These are phyloP conservation scores for Chydorus sphaericus DNA, from an alignment of 2,888 invertebrate genomes.

Conservation along the genomic window DNA sequence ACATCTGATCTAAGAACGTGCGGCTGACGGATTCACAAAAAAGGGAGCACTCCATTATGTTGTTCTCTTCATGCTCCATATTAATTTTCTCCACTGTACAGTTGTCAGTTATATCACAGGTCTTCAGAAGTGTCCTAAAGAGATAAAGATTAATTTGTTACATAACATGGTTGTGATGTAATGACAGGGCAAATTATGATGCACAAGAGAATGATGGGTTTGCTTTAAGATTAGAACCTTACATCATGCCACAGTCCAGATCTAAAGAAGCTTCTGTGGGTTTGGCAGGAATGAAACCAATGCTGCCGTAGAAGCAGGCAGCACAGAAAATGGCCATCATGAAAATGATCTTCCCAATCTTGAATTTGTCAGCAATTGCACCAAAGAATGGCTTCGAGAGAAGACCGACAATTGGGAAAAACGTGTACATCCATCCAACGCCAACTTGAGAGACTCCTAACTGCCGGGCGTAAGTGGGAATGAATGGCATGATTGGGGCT, in stretches of 20 bases:
- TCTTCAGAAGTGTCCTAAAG: not conserved
- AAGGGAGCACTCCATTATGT: not conserved
- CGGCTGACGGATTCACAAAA: not conserved
- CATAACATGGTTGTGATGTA: too few species aligned
- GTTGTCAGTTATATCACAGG: not conserved
- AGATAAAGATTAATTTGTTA: too few species aligned
- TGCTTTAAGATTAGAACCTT: too few species aligned
- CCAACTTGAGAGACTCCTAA: constrained; percentile 62
- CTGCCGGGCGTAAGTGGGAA: constrained; percentile 55
- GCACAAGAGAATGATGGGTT: too few species aligned
- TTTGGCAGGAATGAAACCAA: constrained; percentile 54
- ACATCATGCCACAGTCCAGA: constrained; percentile 41
- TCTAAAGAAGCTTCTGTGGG: constrained; percentile 37
- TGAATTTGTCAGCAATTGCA: constrained; percentile 61
- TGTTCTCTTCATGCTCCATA: not conserved
- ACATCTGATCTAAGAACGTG: not conserved
- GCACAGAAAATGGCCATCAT: constrained; percentile 54
- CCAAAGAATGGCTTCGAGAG: constrained; percentile 67
- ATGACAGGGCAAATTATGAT: too few species aligned
- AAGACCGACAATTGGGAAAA: constrained; percentile 62
- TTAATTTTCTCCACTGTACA: not conserved
- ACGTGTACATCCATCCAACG: constrained; percentile 63
- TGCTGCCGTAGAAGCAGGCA: constrained; percentile 49
- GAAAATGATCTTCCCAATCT: constrained; percentile 55
- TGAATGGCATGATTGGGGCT: constrained; percentile 62